Conservation (phyloP, 2,888 invertebrate genomes). For the Leistus spinibarbis region DNA sequence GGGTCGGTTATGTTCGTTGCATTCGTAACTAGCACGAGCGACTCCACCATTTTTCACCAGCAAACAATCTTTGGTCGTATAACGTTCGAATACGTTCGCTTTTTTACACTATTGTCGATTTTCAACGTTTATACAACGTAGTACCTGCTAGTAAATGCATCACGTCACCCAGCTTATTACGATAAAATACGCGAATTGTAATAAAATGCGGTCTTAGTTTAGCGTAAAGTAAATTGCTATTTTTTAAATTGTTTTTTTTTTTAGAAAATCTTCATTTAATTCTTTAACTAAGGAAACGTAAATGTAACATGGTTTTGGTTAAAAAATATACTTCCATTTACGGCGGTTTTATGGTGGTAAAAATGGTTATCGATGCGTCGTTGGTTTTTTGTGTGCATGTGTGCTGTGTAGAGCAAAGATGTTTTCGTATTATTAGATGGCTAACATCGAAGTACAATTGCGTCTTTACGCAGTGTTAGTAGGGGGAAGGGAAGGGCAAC, state of each 20-base stretch:
- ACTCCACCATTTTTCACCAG: background rate
- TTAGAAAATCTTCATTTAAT: background rate
- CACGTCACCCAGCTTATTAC: background rate
- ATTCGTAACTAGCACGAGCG: background rate
- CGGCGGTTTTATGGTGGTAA: background rate
- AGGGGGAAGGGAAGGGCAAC: background rate
- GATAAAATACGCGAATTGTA: background rate
- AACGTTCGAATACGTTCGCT: background rate
- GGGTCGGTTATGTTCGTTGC: background rate
- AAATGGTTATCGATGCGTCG: background rate
- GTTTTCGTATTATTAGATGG: background rate
- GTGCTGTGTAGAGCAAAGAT: background rate
- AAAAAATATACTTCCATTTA: too few species aligned
- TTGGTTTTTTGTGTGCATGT: background rate
- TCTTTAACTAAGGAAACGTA: background rate
- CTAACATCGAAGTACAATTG: background rate
- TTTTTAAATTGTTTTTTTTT: background rate
- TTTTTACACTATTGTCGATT: background rate
- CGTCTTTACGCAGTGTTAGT: background rate
- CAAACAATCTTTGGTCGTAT: background rate
- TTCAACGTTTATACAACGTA: background rate
- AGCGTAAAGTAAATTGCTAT: background rate
- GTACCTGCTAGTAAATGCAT: background rate
- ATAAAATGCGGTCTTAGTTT: background rate
- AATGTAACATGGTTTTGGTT: too few species aligned